Evolutionary conservation across 2,888 invertebrate genomes (phyloP).

Genomic region (Petrolisthes manimaculis): DNA sequence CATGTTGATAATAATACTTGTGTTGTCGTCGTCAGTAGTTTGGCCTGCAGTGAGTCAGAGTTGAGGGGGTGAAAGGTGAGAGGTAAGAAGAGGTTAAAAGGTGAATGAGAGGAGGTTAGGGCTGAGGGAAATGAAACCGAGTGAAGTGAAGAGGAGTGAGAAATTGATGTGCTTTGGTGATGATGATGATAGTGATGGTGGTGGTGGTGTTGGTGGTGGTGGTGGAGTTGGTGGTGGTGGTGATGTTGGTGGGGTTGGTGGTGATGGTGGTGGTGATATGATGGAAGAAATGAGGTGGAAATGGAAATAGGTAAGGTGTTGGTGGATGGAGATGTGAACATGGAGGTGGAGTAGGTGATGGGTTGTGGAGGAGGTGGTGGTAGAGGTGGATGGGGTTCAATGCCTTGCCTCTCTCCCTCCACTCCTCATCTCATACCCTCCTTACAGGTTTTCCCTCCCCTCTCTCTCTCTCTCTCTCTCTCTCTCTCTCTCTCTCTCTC

Average conservation of each 20-base stretch:
- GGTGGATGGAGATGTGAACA: neutral
- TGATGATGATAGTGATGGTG: neutral
- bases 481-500: too few relatives aligned
- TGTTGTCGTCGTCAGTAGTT: too few relatives aligned
- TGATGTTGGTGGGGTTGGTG: neutral
- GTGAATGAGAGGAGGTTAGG: neutral
- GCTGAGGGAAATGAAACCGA: neutral
- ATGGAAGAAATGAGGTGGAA: too few relatives aligned
- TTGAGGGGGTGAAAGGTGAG: neutral
- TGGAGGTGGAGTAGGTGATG: neutral
- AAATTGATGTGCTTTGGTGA: neutral
- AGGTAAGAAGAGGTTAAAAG: neutral
- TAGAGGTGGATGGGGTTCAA: neutral
- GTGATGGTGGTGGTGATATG: neutral
- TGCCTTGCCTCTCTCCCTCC: neutral
- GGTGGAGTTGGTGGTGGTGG: neutral
- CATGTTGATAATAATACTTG: too few relatives aligned
- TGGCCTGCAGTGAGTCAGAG: too few relatives aligned
- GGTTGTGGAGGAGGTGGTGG: neutral
- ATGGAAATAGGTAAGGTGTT: neutral
- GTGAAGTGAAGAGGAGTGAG: neutral
- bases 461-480: too few relatives aligned
- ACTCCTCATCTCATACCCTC: too few relatives aligned
- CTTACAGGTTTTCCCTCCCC: too few relatives aligned
- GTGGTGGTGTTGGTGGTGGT: neutral